These are phyloP conservation scores for Agrotis ipsilon DNA, from an alignment of 2,888 invertebrate species.

Conservation along the genomic window DNA sequence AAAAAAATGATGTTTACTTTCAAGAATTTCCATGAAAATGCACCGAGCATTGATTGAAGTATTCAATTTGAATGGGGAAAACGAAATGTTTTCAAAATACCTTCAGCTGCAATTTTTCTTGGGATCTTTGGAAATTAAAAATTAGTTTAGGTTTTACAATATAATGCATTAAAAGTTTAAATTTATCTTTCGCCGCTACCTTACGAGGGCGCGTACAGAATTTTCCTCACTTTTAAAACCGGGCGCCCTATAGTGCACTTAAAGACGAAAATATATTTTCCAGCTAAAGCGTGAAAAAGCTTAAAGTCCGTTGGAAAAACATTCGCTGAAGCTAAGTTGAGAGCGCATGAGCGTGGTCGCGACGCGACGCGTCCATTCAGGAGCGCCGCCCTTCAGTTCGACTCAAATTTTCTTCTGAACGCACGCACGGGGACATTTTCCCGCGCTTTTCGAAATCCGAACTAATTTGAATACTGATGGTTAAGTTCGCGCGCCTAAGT, in stretches of 20 bases:
- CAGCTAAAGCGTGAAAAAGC: conserved; percentile 75
- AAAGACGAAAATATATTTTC: conserved; percentile 67
- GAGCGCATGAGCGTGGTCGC: conserved; percentile 82
- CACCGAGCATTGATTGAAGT: not conserved
- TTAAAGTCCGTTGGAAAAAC: conserved; percentile 75
- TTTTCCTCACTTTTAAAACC: conserved; percentile 63
- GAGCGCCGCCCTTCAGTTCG: conserved; percentile 83
- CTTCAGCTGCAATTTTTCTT: too few species aligned
- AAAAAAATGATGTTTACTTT: conserved; percentile 13
- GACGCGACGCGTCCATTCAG: conserved; percentile 78
- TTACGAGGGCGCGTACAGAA: conserved; percentile 41
- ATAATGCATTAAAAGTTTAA: conserved; percentile 4
- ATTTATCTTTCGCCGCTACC: too few species aligned
- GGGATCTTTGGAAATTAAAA: not conserved
- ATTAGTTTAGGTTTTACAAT: not conserved
- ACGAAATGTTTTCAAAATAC: not conserved
- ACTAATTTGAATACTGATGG: conserved; percentile 80
- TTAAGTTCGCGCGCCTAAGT: conserved; percentile 63
- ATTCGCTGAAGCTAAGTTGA: conserved; percentile 70
- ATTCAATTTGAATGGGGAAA: conserved; percentile 8
- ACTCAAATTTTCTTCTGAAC: conserved; percentile 80
- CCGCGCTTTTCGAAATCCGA: conserved; percentile 81
- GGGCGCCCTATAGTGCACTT: conserved; percentile 70
- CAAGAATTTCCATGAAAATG: conserved; percentile 15
- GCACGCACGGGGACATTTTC: conserved; percentile 81